A percentile compares a stretch with the other conserved stretches of the same genome.
These are phyloP conservation scores for Saccostrea cuccullata DNA, from an alignment of 1,140 invertebrate genomes.

Conservation along the genomic window DNA sequence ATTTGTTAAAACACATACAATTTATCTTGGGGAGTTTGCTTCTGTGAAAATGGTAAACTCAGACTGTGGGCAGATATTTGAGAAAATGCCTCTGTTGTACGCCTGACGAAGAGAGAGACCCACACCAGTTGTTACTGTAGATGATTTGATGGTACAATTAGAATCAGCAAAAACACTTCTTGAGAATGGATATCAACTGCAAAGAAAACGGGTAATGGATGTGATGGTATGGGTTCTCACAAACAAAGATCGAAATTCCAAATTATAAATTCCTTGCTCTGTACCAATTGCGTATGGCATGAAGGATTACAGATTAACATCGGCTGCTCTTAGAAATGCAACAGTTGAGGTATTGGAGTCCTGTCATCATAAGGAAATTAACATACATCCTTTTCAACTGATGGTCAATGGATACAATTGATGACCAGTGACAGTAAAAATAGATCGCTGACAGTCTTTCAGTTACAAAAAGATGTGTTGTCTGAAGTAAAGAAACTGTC, in stretches of 20 bases:
- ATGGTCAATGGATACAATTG: no score
- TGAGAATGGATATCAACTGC: background rate
- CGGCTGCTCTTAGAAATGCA: no score
- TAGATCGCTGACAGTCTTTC: no score
- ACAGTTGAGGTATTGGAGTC: no score
- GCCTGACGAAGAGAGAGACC: no score
- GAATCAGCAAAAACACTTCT: background rate
- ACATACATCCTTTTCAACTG: no score
- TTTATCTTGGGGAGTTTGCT: background rate
- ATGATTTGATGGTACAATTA: background rate
- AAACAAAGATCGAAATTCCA: slow-evolving; percentile 16
- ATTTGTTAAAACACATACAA: background rate
- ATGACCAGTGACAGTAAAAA: no score
- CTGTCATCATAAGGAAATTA: background rate
- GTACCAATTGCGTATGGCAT: background rate
- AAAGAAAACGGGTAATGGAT: slow-evolving; percentile 14
- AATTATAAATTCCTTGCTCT: background rate
- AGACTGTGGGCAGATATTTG: background rate
- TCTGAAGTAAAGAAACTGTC: no score
- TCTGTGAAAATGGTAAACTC: background rate
- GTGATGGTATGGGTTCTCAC: slow-evolving; percentile 21
- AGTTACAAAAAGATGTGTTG: no score
- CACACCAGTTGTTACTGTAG: background rate
- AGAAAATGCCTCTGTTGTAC: background rate
- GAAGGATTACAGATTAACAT: background rate